Evolutionary conservation across 2,888 invertebrate genomes (phyloP).

Genomic region (Orthosia cruda): DNA sequence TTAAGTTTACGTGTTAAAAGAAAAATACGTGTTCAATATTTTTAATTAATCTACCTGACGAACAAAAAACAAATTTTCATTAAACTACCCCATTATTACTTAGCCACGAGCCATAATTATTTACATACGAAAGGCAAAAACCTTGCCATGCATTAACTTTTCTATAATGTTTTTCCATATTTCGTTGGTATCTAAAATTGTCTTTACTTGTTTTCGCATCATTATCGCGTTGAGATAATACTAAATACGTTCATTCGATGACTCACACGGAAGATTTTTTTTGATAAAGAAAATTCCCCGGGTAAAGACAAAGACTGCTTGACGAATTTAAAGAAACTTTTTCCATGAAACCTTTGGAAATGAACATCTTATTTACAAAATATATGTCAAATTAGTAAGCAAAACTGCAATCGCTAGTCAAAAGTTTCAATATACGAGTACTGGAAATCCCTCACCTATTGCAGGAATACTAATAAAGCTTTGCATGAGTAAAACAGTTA

Average conservation of each 20-base stretch:
- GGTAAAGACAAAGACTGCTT: slow-evolving; percentile 5
- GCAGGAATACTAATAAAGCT: slow-evolving; percentile 60
- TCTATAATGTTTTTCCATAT: slow-evolving; percentile 3
- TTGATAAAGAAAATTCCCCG: slow-evolving; percentile 3
- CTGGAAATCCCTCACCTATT: slow-evolving; percentile 49
- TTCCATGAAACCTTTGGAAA: not conserved
- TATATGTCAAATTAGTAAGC: slow-evolving; percentile 25
- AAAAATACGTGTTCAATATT: too few species aligned
- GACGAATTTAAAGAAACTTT: slow-evolving; percentile 18
- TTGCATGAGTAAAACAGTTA: slow-evolving; percentile 63
- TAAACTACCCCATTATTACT: too few species aligned
- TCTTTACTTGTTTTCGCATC: slow-evolving; percentile 31
- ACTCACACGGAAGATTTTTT: slow-evolving; percentile 35
- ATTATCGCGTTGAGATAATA: slow-evolving; percentile 49
- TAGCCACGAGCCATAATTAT: not conserved
- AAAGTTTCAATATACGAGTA: slow-evolving; percentile 32
- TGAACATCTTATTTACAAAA: slow-evolving; percentile 15
- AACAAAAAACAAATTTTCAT: too few species aligned
- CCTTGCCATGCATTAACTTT: slow-evolving; percentile 4
- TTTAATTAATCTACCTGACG: too few species aligned
- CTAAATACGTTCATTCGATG: slow-evolving; percentile 24
- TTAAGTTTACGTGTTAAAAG: too few species aligned
- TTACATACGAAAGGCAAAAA: slow-evolving; percentile 13
- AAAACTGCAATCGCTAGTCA: slow-evolving; percentile 29
- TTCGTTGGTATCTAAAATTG: slow-evolving; percentile 16